Evolutionary conservation across 1,140 invertebrate genomes (phyloP).

Genomic region (Pollicipes pollicipes): DNA sequence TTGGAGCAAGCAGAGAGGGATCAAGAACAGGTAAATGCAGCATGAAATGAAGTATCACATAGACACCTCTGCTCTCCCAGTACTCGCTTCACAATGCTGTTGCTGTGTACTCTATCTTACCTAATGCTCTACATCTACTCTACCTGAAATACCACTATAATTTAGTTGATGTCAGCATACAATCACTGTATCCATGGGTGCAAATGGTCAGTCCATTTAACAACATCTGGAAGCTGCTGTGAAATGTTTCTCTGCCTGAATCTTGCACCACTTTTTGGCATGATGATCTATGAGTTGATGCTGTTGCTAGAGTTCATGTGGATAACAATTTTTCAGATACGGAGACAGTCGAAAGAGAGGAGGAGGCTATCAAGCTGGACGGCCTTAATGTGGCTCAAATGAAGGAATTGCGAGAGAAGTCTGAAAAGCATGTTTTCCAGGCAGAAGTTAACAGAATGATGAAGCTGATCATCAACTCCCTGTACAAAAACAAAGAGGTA

Average conservation of each 20-base stretch:
- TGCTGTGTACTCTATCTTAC: no score
- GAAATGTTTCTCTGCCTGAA: no score
- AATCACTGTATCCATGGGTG: no score
- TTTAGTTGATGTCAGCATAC: no score
- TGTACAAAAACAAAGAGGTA: constrained; percentile 94
- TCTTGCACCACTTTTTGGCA: no score
- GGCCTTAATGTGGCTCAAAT: constrained; percentile 84
- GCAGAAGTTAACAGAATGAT: constrained; percentile 98
- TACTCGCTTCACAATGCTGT: background rate
- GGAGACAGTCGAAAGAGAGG: constrained; percentile 64
- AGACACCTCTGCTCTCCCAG: background rate
- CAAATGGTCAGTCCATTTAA: background rate
- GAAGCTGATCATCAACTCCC: constrained; percentile 97
- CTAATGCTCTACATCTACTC: no score
- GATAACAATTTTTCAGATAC: constrained; percentile 38
- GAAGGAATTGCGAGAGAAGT: constrained; percentile 72
- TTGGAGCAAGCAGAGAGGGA: background rate
- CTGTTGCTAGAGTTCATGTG: constrained; percentile 14
- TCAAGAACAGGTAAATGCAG: background rate
- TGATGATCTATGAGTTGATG: background rate
- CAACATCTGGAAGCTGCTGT: background rate
- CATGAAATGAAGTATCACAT: no score
- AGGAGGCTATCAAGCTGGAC: constrained; percentile 93
- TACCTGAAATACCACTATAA: no score
- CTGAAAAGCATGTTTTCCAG: constrained; percentile 86